phyloP scores from a whole-genome alignment of 2,113 vertebrate genomes.

The Burhinus oedicnemus region DNA sequence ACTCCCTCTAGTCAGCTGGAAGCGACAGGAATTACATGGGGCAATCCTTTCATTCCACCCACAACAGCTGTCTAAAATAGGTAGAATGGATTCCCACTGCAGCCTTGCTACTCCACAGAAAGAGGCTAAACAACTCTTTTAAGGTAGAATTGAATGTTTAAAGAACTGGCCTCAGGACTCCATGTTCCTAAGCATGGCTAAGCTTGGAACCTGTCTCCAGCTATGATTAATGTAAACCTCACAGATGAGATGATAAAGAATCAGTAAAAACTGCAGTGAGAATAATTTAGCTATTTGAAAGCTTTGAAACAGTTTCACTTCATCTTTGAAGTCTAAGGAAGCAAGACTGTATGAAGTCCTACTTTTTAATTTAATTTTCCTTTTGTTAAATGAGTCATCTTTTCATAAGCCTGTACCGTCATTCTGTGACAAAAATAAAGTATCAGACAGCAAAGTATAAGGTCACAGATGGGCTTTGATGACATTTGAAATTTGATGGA shows the following conservation, averaged over 20 bases:
- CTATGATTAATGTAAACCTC: constrained; percentile 1
- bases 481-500: neutral
- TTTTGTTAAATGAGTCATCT: constrained; percentile 52
- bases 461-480: constrained; percentile 9
- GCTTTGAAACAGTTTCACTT: constrained; percentile 26
- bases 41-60: neutral
- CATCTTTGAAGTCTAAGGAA: constrained; percentile 36
- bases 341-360: neutral
- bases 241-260: constrained; percentile 24
- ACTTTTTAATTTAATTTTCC: constrained; percentile 41
- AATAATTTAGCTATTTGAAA: constrained; percentile 51
- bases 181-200: neutral
- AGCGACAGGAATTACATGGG: neutral
- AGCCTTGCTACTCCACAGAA: neutral
- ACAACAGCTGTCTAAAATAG: neutral
- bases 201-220: neutral
- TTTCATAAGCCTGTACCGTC: neutral
- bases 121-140: neutral
- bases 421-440: constrained; percentile 15
- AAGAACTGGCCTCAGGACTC: neutral
- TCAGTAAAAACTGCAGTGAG: neutral
- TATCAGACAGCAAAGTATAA: neutral
- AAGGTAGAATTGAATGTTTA: neutral
- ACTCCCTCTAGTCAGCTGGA: neutral
- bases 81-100: neutral